Base-by-base conservation (phyloP, 2,888 invertebrate species). In the Thalpophila matura region DNA sequence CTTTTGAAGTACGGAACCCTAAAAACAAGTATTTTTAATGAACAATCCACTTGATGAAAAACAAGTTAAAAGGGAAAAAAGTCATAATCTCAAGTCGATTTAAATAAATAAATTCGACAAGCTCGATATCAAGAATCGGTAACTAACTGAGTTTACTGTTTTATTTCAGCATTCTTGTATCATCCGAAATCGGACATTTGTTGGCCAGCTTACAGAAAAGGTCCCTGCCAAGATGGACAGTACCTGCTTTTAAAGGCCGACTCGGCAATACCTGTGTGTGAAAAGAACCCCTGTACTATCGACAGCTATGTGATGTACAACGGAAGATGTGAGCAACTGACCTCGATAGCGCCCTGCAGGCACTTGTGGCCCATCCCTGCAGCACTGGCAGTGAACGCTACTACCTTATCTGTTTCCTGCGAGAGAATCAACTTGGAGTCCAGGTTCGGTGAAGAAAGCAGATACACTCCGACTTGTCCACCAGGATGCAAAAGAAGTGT, bases 161-260 rank as follows among this genome's bases (percentile, higher is more conserved):
- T 38, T 7, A 22, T 89, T 91, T 74, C 85, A 96, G 96, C 95
- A 6, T 94, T 90, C 77, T 69, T 97, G 22, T 97, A 96, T 82
- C 95, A 97, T 79, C 96, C 97, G 1, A 83, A 90, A 22, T 93
- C 95, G 0, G 95, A 96, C 74, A 88, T 88, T 6, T 97, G 97
- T 77, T 96, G 96, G 90, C 94, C 95, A 46, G 96, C 96, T 0
- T 97, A 95, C 80, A 91, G 93, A 35, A 95, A 92, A 82, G 97
- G 97, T 0, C 97, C 97, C 0, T 97, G 97, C 79, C 70, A 81
- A 0, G 51, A 78, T 0, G 91, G 92, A 0, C 83, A 96, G 56
- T 96, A 96, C 79, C 89, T 97, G 22, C 83, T 96, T 6, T 90
- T 97, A 18, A 92, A 91, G 9, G 69, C 81, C 38, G 89, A 94